Percentiles rank a stretch among this genome's conserved stretches.
These are phyloP conservation scores for Cydia strobilella DNA, from an alignment of 1,140 invertebrate species.

Conservation along the genomic window DNA sequence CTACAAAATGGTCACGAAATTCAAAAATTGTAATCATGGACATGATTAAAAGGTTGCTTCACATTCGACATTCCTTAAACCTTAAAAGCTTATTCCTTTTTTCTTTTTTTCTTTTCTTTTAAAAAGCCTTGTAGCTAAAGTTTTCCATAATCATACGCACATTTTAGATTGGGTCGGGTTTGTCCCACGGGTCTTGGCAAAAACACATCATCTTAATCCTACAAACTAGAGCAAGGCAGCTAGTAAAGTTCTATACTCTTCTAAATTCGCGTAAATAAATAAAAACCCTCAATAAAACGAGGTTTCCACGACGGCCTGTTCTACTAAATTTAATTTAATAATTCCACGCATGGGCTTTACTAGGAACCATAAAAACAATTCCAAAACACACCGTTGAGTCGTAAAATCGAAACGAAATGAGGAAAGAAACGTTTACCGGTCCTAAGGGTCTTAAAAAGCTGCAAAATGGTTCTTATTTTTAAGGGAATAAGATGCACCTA, in stretches of 20 bases:
- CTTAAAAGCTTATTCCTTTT: too few species aligned
- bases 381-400: constrained; percentile 57
- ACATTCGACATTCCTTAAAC: too few species aligned
- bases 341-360: constrained; percentile 52
- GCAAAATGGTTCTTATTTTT: constrained; percentile 14
- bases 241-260: background rate
- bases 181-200: background rate
- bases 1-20: too few species aligned
- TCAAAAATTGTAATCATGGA: too few species aligned
- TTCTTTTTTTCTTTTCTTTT: too few species aligned
- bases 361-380: constrained; percentile 58
- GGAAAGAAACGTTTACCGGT: constrained; percentile 62
- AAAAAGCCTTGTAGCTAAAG: background rate
- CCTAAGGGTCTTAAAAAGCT: constrained; percentile 38
- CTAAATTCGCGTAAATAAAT: constrained; percentile 14
- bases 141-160: background rate
- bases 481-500: background rate
- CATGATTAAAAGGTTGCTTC: too few species aligned
- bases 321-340: constrained; percentile 55
- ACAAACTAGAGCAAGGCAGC: background rate
- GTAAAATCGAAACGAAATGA: constrained; percentile 60
- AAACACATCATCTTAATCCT: background rate
- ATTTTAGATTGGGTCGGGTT: background rate
- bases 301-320: constrained; percentile 30
- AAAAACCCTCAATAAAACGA: constrained; percentile 34